These are phyloP conservation scores for Parnassius apollo DNA, from an alignment of 2,888 invertebrate genomes.

Conservation along the genomic window DNA sequence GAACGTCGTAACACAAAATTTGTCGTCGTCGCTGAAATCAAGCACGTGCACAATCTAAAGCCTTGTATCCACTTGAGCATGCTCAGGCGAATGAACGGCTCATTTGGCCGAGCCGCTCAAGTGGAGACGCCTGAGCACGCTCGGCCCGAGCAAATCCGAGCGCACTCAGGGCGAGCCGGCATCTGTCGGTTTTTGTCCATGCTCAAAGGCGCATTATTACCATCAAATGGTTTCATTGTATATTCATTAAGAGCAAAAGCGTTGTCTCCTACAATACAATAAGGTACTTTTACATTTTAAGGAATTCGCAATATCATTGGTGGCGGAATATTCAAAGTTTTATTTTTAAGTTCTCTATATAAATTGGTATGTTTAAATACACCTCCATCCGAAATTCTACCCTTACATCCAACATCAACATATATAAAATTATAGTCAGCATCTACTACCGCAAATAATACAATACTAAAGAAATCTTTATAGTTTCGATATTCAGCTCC, in stretches of 20 bases:
- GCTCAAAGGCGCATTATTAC: too few relatives aligned
- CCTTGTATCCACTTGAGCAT: too few relatives aligned
- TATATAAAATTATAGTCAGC: conserved; percentile 34
- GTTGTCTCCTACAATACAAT: conserved; percentile 24
- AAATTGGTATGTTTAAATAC: conserved; percentile 10
- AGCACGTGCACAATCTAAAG: too few relatives aligned
- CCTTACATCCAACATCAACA: conserved; percentile 34
- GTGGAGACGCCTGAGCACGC: too few relatives aligned
- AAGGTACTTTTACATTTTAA: conserved; percentile 29
- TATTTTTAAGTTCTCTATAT: conserved; percentile 21
- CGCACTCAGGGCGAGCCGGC: too few relatives aligned
- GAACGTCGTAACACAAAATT: too few relatives aligned
- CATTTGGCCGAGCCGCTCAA: too few relatives aligned
- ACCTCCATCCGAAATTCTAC: conserved; percentile 36
- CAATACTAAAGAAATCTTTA: conserved; percentile 33
- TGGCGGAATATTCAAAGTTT: conserved; percentile 32
- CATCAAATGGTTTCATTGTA: conserved; percentile 32
- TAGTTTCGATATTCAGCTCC: conserved; percentile 31
- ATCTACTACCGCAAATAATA: conserved; percentile 34
- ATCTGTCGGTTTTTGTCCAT: too few relatives aligned
- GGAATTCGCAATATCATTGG: conserved; percentile 30
- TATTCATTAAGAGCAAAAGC: conserved; percentile 31
- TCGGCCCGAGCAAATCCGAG: too few relatives aligned
- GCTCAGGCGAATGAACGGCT: too few relatives aligned
- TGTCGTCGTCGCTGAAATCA: too few relatives aligned